Conservation (phyloP, 2,113 vertebrate species). For the Trichomycterus rosablanca region DNA sequence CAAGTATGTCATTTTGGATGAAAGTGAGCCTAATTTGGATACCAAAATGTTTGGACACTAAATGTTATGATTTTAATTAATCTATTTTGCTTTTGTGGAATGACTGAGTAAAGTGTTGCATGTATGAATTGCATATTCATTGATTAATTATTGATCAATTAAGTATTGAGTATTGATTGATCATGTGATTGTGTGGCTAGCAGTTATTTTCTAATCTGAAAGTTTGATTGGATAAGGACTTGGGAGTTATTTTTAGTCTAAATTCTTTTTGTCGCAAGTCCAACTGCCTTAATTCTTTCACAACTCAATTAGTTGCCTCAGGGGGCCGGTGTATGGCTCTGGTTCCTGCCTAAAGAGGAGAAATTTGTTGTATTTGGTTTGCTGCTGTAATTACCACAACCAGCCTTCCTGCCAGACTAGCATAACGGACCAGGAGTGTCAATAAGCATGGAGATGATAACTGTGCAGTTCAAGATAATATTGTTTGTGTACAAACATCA, state of each 20-base stretch:
- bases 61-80: no score
- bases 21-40: no score
- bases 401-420: neutral
- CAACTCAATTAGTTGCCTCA: neutral
- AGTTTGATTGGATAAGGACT: no score
- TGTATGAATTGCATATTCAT: no score
- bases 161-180: no score
- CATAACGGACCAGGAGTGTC: neutral
- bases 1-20: no score
- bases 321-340: slow-evolving; percentile 2
- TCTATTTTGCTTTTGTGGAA: no score
- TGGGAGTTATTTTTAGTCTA: slow-evolving; percentile 1
- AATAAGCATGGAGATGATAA: slow-evolving; percentile 22
- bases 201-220: neutral
- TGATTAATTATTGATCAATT: no score
- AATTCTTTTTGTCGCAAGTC: neutral
- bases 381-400: slow-evolving; percentile 35
- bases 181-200: neutral
- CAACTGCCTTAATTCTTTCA: slow-evolving; percentile 10
- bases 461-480: neutral
- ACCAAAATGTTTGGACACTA: no score
- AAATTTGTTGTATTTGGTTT: neutral
- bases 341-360: slow-evolving; percentile 10
- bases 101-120: no score
- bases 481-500: neutral